These are phyloP conservation scores for Nephrotoma guestfalica DNA, from an alignment of 2,888 invertebrate species.

Conservation along the genomic window DNA sequence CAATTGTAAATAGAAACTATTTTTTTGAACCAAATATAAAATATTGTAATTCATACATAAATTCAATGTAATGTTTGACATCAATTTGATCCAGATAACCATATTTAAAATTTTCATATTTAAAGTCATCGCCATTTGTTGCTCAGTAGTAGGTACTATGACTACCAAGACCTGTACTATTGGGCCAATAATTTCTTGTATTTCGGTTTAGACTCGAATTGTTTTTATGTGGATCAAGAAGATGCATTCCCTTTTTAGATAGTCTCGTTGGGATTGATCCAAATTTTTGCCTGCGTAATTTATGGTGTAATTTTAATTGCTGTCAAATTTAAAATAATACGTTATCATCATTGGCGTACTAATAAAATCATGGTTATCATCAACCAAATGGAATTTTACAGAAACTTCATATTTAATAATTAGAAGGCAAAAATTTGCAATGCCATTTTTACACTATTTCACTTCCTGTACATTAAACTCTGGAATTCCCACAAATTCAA, in stretches of 20 bases:
- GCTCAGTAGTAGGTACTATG: background rate
- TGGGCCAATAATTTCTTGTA: background rate
- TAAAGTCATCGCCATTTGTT: background rate
- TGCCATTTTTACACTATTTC: too few species aligned
- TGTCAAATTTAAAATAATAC: background rate
- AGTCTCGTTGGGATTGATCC: background rate
- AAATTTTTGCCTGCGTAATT: background rate
- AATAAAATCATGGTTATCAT: background rate
- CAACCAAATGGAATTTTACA: background rate
- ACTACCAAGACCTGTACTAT: background rate
- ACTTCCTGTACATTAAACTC: too few species aligned
- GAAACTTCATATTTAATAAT: background rate
- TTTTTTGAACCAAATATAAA: too few species aligned
- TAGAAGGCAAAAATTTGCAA: too few species aligned
- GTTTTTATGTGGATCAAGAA: background rate
- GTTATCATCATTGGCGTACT: background rate
- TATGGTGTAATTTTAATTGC: background rate
- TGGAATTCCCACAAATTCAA: too few species aligned
- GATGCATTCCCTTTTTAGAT: background rate
- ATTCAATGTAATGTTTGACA: background rate
- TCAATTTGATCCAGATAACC: background rate
- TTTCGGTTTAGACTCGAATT: background rate
- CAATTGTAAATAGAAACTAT: too few species aligned
- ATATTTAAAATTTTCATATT: background rate
- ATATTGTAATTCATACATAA: too few species aligned